Evolutionary conservation across 2,797 vertebrate genomes (phyloP).

Genomic region (Alca torda): DNA sequence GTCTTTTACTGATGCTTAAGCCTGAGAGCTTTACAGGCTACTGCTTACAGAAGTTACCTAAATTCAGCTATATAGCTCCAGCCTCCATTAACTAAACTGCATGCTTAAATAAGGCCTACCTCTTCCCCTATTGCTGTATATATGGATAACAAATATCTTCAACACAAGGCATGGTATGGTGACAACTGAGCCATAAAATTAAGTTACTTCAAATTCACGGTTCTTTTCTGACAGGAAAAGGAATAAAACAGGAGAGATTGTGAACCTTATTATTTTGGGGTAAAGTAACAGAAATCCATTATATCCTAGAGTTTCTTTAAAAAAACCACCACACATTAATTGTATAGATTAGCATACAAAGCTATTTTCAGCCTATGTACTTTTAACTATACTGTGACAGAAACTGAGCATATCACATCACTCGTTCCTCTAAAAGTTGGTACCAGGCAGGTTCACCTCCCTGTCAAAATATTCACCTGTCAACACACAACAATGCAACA

Average conservation of each 20-base stretch:
- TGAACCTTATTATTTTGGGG: background rate
- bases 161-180: accelerated
- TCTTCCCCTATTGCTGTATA: background rate
- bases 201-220: background rate
- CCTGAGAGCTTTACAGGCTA: background rate
- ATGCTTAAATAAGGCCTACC: background rate
- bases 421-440: background rate
- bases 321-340: background rate
- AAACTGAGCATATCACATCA: background rate
- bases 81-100: background rate
- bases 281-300: background rate
- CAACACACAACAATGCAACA: background rate
- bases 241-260: background rate
- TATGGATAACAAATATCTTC: background rate
- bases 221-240: background rate
- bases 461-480: background rate
- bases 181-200: background rate
- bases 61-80: background rate
- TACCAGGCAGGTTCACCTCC: background rate
- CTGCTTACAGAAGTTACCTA: background rate
- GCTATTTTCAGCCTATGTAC: background rate
- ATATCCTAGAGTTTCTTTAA: background rate
- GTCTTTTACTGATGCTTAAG: background rate
- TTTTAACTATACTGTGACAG: background rate
- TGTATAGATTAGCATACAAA: background rate